phyloP scores from a whole-genome alignment of 2,888 invertebrate genomes.

The Euzetes globulus region DNA sequence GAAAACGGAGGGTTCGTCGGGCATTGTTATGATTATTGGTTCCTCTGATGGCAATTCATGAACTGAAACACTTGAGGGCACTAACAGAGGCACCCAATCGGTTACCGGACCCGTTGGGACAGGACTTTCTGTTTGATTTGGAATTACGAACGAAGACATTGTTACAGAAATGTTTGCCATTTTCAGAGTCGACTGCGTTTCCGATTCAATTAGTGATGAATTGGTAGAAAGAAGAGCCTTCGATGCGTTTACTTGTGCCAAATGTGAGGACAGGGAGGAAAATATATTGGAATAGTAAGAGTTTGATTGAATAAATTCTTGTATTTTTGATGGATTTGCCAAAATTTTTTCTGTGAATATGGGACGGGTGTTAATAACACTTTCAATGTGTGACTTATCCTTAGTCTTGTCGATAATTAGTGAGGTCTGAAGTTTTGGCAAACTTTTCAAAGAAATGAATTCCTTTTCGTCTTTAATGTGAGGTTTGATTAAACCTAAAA shows the following conservation, averaged over 20 bases:
- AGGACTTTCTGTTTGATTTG: slow-evolving; percentile 13
- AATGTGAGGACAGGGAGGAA: slow-evolving; percentile 1
- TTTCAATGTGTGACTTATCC: neutral
- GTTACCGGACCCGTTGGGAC: slow-evolving; percentile 41
- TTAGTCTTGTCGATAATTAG: neutral
- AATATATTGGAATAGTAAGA: slow-evolving; percentile 8
- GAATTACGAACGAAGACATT: slow-evolving; percentile 14
- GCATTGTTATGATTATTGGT: slow-evolving; percentile 41
- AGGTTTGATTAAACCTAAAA: slow-evolving; percentile 27
- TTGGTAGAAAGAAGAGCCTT: neutral
- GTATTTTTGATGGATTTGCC: slow-evolving; percentile 14
- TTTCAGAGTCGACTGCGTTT: neutral
- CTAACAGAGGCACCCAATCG: slow-evolving; percentile 41
- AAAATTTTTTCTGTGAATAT: slow-evolving; percentile 3
- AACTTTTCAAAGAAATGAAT: neutral
- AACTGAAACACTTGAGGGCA: slow-evolving; percentile 33
- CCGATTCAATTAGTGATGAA: neutral
- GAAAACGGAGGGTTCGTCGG: slow-evolving; percentile 39
- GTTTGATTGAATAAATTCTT: slow-evolving; percentile 5
- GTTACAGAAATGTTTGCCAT: neutral
- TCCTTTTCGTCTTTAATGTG: slow-evolving; percentile 16
- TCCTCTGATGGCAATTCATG: slow-evolving; percentile 33
- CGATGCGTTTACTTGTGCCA: neutral
- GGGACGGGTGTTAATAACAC: neutral
- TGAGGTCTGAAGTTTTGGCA: neutral